Evolutionary conservation across 2,113 vertebrate genomes (phyloP).

Genomic region (Lepus timidus): DNA sequence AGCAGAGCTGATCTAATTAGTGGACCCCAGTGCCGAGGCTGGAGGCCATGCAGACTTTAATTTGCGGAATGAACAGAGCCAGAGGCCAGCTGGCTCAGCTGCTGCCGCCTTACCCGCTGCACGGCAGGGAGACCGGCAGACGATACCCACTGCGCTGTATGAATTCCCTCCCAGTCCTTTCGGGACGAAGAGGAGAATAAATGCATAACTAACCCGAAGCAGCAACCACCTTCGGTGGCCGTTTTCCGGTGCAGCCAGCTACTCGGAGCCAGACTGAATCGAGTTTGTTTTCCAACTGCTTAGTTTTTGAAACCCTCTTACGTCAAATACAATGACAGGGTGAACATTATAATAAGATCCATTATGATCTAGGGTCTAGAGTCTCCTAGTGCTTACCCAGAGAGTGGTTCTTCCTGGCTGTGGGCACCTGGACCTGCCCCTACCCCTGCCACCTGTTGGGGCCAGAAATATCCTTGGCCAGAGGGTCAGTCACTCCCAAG

Average conservation of each 20-base stretch:
- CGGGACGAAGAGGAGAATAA: slow-evolving; percentile 13
- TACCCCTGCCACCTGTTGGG: background rate
- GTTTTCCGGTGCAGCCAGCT: background rate
- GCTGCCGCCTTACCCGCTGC: background rate
- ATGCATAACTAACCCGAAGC: background rate
- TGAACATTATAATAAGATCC: background rate
- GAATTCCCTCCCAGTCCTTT: slow-evolving; percentile 25
- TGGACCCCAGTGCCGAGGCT: background rate
- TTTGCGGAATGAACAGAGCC: background rate
- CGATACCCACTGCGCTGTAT: background rate
- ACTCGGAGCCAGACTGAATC: background rate
- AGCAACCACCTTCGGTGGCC: slow-evolving; percentile 19
- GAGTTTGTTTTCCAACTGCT: background rate
- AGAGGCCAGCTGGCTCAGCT: background rate
- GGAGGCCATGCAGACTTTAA: background rate
- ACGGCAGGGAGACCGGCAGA: accelerated
- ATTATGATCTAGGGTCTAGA: background rate
- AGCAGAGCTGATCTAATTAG: background rate
- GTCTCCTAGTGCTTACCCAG: background rate
- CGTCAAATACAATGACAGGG: background rate
- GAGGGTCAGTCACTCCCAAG: background rate
- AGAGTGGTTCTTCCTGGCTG: background rate
- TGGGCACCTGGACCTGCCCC: background rate
- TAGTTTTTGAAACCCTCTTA: background rate
- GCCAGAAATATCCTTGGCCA: background rate